phyloP scores from a whole-genome alignment of 2,113 vertebrate species.

The Phodopus roborovskii region DNA sequence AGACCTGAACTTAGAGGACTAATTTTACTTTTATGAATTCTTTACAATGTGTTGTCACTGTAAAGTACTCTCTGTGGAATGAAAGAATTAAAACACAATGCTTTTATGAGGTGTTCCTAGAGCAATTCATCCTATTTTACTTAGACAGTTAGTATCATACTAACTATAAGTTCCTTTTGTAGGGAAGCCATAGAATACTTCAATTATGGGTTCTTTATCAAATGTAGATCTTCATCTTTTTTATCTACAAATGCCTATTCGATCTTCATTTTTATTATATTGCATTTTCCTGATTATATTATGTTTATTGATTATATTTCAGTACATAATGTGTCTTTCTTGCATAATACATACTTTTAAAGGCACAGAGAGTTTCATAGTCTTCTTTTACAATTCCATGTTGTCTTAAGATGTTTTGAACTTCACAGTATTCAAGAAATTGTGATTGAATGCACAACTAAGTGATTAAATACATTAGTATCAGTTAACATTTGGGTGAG shows the following conservation, averaged over 20 bases:
- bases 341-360: not conserved
- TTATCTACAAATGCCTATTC: not conserved
- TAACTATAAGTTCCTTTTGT: not conserved
- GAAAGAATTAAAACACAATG: not conserved
- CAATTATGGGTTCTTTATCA: not conserved
- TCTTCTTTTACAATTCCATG: not conserved
- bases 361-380: not conserved
- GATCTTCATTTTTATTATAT: not conserved
- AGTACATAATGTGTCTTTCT: not conserved
- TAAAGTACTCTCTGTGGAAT: not conserved
- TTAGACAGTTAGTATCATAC: not conserved
- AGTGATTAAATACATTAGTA: not conserved
- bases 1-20: not conserved
- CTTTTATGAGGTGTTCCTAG: not conserved
- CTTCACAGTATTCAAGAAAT: not conserved
- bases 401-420: not conserved
- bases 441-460: not conserved
- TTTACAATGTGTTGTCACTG: not conserved
- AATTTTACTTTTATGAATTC: not conserved
- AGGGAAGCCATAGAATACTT: not conserved
- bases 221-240: not conserved
- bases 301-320: not conserved
- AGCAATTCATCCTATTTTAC: not conserved
- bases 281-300: not conserved
- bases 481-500: not conserved